Evolutionary conservation across 2,888 invertebrate genomes (phyloP).

Genomic region (Cheilosia vulpina): DNA sequence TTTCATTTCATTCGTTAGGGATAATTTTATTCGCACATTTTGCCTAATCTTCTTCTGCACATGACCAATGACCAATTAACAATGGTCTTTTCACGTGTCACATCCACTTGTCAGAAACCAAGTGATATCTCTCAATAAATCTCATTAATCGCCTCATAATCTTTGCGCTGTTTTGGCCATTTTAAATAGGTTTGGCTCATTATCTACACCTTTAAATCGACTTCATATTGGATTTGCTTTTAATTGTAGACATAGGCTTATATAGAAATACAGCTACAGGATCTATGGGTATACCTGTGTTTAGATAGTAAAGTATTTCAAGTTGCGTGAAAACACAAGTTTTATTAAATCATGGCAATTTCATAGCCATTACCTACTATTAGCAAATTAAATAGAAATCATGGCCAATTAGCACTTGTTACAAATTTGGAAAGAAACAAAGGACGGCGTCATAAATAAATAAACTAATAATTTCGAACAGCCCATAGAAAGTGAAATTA

Average conservation of each 20-base stretch:
- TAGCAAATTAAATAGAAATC: constrained; percentile 29
- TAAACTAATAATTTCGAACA: background rate
- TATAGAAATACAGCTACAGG: background rate
- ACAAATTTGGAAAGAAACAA: background rate
- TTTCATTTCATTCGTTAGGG: too few relatives aligned
- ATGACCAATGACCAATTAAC: too few relatives aligned
- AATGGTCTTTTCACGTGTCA: too few relatives aligned
- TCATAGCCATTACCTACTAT: background rate
- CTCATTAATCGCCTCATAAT: background rate
- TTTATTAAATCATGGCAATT: too few relatives aligned
- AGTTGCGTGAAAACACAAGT: constrained; percentile 13
- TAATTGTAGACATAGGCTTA: background rate
- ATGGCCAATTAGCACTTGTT: constrained; percentile 31
- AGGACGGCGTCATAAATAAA: background rate
- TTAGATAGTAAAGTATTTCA: background rate
- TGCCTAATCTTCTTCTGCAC: too few relatives aligned
- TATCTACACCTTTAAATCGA: background rate
- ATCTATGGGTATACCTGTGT: too few relatives aligned
- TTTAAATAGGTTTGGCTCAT: background rate
- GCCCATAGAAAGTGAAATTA: constrained; percentile 65
- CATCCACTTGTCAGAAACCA: too few relatives aligned
- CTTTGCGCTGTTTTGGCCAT: background rate
- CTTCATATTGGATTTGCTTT: background rate
- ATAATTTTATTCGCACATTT: too few relatives aligned
- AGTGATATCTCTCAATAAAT: background rate